Base-by-base conservation (phyloP, 2,113 vertebrate species). In the Elephantulus edwardii region DNA sequence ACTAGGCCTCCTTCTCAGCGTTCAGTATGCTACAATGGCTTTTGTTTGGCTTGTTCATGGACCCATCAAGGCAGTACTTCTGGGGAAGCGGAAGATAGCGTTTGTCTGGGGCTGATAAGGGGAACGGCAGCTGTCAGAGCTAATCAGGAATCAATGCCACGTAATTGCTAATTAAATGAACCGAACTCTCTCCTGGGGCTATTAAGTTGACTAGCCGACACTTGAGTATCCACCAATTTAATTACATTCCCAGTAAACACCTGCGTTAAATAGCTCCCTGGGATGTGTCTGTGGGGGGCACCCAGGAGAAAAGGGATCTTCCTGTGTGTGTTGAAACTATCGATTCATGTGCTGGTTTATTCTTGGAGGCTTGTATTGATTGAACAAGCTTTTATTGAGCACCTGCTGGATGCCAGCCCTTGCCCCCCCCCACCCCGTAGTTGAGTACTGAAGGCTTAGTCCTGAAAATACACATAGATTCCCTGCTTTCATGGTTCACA, bases 121-220 rank as follows among this genome's bases (percentile, higher is more conserved):
- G 52, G 71, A 35, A 78, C 1, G 87, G 94, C n/a, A n/a, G 70
- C 91, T 92, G n/a, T 56, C 82, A 76, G 88, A 96, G 88, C 91
- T 82, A 95, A 87, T 96, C 77, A 92, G 93, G 85, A 96, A 94
- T 96, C 95, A 76, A 66, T 70, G 89, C 5, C 33, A 90, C 75
- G 81, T 95, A 92, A 95, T 96, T 97, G 95, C 80, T 95, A 94
- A 96, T 94, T 96, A 77, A 96, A 71, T 30, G 90, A 95, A 83
- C 35, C 93, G 40, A 77, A 88, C 83, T 79, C 46, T 40, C 94
- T 82, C 93, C 71, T 82, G 75, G 81, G 96, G 28, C 81, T 94
- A 44, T 91, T 44, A n/a, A 77, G 89, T 38, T 89, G 87, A 83
- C 16, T 91, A 76, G 62, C 88, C 75, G 89, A 92, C 93, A 96